Base-by-base conservation (phyloP, 2,113 vertebrate genomes). In the Lophotis ruficrista region DNA sequence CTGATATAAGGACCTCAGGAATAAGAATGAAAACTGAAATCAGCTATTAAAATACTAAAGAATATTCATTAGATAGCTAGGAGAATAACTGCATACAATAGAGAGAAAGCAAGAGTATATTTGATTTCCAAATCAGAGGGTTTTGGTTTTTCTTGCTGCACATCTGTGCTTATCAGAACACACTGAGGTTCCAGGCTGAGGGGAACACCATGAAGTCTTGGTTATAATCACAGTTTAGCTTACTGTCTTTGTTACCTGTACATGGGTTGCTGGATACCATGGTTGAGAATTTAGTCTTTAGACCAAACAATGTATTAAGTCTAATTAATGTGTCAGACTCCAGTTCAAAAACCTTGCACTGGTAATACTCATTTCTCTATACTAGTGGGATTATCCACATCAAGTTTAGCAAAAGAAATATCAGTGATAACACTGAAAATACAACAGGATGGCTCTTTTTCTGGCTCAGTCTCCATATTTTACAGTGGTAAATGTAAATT, bases 261-360 rank as follows among this genome's bases (percentile, higher is more conserved):
- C 68, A 27, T 31, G 61, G 33, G 25, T 45, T 85, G 57, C 81
- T 76, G 54, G 65, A 48, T 61, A 75, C 30, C 58, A 72, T 77
- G 87, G 80, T 53, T 93, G 85, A 95, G 85, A 47, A 83, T 78
- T 75, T 87, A 96, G 60, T 62, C 51, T 96, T 95, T 71, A 94
- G 75, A 92, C 80, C 54, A 94, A 78, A 94, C 51, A 64, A 93
- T 95, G 97, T 93, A 95, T 97, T 84, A 96, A 80, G 68, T 71
- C 85, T 95, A 97, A 97, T 97, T 93, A 97, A 82, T 12, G 30
- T 79, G 88, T 95, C 95, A 86, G 70, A 30, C 50, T 69, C 78
- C 10, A 20, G 68, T 27, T 69, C 58, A 18, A 53, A 31, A 90
- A 48, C 31, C 14, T 78, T 45, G 57, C 28, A 75, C 73, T 53